Evolutionary conservation across 1,140 invertebrate species (phyloP).

Genomic region (Luehdorfia chinensis): DNA sequence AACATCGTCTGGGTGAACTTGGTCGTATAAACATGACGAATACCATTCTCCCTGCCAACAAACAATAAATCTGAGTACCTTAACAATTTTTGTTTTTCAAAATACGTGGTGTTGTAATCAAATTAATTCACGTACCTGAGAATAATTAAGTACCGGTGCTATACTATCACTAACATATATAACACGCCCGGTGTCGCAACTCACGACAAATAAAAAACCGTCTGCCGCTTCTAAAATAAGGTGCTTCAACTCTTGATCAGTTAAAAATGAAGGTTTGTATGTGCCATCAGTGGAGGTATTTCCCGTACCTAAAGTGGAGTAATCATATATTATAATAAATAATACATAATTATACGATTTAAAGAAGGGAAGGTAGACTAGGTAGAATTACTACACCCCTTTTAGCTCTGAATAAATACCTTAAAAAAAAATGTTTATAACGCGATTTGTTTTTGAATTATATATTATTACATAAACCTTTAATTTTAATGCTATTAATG

Average conservation of each 20-base stretch:
- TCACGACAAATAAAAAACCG: constrained; percentile 99
- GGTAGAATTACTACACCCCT: too few relatives aligned
- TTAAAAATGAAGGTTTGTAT: constrained; percentile 99
- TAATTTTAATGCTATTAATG: too few relatives aligned
- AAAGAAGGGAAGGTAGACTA: too few relatives aligned
- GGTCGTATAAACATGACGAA: constrained; percentile 95
- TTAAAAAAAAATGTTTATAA: too few relatives aligned
- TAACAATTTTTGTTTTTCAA: background rate
- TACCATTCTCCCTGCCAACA: constrained; percentile 94
- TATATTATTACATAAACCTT: too few relatives aligned
- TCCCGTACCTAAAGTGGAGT: constrained; percentile 85
- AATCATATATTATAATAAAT: constrained; percentile 5
- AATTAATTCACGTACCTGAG: constrained; percentile 86
- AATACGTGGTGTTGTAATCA: too few relatives aligned
- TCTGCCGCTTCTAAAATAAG: constrained; percentile 99
- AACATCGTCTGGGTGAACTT: constrained; percentile 98
- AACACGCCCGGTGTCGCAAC: constrained; percentile 97
- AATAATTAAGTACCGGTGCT: constrained; percentile 97
- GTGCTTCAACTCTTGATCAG: constrained; percentile 99
- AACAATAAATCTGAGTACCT: constrained; percentile 4
- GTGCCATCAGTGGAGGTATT: constrained; percentile 96
- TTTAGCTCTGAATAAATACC: too few relatives aligned
- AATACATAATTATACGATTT: background rate
- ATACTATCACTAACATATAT: constrained; percentile 99
- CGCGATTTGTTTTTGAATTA: too few relatives aligned